Evolutionary conservation across 1,140 invertebrate species (phyloP).

Genomic region (Hylaeus volcanicus): DNA sequence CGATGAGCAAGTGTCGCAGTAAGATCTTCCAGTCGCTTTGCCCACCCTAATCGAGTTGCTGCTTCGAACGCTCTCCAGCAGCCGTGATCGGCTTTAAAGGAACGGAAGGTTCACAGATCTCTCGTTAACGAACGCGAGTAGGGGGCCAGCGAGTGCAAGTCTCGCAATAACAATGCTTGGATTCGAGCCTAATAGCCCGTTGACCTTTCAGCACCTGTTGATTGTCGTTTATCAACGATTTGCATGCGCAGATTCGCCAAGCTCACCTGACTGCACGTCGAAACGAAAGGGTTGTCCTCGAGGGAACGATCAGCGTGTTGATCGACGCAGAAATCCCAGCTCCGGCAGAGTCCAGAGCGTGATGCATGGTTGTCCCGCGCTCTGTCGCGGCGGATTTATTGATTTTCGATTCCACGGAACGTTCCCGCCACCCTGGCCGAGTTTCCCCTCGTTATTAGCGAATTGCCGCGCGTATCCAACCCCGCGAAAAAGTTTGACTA

Average conservation of each 20-base stretch:
- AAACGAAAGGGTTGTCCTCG: conserved; percentile 33
- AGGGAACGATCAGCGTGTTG: conserved; percentile 12
- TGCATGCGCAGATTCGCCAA: conserved; percentile 58
- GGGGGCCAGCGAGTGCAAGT: neutral
- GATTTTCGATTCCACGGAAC: conserved; percentile 35
- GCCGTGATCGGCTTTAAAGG: neutral
- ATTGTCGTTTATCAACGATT: conserved; percentile 68
- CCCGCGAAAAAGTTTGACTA: neutral
- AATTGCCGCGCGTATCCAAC: conserved; percentile 5
- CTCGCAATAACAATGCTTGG: conserved; percentile 50
- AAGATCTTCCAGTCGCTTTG: too few species aligned
- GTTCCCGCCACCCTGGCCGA: neutral
- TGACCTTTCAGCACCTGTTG: conserved; percentile 66
- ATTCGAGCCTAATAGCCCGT: conserved; percentile 62
- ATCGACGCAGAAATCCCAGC: conserved; percentile 37
- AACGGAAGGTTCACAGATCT: neutral
- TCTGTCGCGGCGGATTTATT: conserved; percentile 23
- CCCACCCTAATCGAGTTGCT: too few species aligned
- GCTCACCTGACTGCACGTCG: conserved; percentile 37
- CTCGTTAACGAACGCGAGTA: conserved; percentile 24
- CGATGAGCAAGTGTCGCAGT: too few species aligned
- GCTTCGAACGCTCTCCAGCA: too few species aligned
- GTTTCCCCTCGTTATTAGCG: conserved; percentile 13
- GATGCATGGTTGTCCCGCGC: conserved; percentile 10
- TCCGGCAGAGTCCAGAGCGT: neutral